phyloP scores from a whole-genome alignment of 2,797 vertebrate species.

The Nannoperca australis region DNA sequence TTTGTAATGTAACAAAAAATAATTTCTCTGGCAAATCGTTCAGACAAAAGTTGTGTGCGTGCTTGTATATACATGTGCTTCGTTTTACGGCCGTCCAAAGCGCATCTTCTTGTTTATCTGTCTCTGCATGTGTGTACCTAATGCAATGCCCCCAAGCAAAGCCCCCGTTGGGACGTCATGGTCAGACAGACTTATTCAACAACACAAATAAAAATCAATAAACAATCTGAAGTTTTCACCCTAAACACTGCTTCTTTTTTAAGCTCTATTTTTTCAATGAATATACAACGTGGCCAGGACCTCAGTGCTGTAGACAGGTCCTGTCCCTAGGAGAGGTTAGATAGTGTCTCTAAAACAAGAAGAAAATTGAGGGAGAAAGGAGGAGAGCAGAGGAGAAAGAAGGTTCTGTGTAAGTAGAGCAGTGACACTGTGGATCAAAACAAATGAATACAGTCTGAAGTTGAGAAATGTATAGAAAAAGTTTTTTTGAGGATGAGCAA shows the following conservation, averaged over 20 bases:
- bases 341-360: conserved; percentile 66
- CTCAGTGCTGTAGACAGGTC: conserved; percentile 89
- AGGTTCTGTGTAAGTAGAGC: conserved; percentile 39
- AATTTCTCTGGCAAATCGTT: conserved; percentile 1
- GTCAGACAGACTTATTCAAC: conserved; percentile 95
- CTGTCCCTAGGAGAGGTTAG: conserved; percentile 83
- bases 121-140: conserved; percentile 68
- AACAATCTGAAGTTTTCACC: conserved; percentile 99
- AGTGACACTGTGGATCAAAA: conserved; percentile 42
- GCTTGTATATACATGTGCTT: conserved; percentile 34
- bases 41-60: conserved; percentile 16
- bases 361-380: conserved; percentile 68
- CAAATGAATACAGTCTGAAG: conserved; percentile 28
- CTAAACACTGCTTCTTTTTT: conserved; percentile 87
- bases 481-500: neutral
- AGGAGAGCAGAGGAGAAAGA: conserved; percentile 77
- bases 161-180: conserved; percentile 87
- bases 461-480: conserved; percentile 1
- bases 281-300: conserved; percentile 97
- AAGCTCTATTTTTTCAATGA: conserved; percentile 95
- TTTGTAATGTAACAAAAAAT: conserved; percentile 6
- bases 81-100: conserved; percentile 37
- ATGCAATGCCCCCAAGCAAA: conserved; percentile 64
- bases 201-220: conserved; percentile 99
- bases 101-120: conserved; percentile 55